Base-by-base conservation (phyloP, 1,140 invertebrate genomes). In the Thaumatotibia leucotreta region DNA sequence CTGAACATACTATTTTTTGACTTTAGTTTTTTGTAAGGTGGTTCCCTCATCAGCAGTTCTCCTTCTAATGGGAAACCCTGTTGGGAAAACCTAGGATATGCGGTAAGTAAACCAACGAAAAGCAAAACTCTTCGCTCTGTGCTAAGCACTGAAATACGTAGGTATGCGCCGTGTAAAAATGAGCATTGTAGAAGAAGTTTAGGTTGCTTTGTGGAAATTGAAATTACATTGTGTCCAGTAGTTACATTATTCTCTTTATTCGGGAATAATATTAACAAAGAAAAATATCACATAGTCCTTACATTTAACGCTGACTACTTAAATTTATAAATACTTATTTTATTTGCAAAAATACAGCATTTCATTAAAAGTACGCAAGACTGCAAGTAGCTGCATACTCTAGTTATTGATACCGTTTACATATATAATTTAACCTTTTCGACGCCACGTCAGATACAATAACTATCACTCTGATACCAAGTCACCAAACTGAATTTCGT, bases 201-300 rank as follows among this genome's bases (percentile, higher is more conserved):
- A 32, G 31, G 3, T 4, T 32, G 8, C 4, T 45, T 1, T 14
- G 14, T 0, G 4, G 20, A 5, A 20, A 45, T 20, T 20, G 9
- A 45, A 45, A 45, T 20, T 8, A 20, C 17, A 31, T 8, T 29
- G n/a, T 14, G n/a, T 14, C 23, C 52, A 31, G 52, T 27, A 58
- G 52, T 58, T 27, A 58, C 22, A 75, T 81, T 81, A 79, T 80
- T 76, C 80, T 82, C 78, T 84, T 89, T 89, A 87, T 87, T 87
- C 70, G 75, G 69, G 66, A 78, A 82, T 83, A 83, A 76, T 84
- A 76, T 74, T 78, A 72, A 74, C 27, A 20, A 23, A 58, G 33
- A 67, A 79, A 83, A 87, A 89, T 89, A 89, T 89, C 86, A 89
- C 86, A 89, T 86, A 86, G 75, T 80, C 74, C 80, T 81, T 83